Percentiles rank a stretch among this genome's conserved stretches.
phyloP scores from a whole-genome alignment of 2,113 vertebrate species.

The Channa maculata region DNA sequence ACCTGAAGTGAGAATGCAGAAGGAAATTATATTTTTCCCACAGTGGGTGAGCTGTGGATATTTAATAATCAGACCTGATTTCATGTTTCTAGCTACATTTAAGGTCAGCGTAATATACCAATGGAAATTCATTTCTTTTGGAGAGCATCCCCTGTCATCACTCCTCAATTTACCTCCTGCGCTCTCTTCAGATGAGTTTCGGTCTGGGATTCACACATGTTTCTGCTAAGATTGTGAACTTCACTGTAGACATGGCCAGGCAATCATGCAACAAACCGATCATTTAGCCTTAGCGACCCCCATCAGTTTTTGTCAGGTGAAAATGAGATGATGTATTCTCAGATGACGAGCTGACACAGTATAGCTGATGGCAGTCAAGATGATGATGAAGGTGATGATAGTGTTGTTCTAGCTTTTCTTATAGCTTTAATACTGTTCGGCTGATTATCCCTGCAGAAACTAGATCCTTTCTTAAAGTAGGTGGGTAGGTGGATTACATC shows the following conservation, averaged over 20 bases:
- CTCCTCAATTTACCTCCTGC: constrained; percentile 32
- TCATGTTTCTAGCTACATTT: background rate
- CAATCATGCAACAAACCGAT: constrained; percentile 64
- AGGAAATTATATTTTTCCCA: background rate
- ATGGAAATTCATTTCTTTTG: constrained; percentile 8
- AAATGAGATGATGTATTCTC: constrained; percentile 53
- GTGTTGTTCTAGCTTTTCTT: constrained; percentile 21
- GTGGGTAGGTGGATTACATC: constrained; percentile 47
- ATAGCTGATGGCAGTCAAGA: constrained; percentile 31
- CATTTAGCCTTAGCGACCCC: constrained; percentile 40
- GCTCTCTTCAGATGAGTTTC: constrained; percentile 36
- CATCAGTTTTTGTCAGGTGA: constrained; percentile 45
- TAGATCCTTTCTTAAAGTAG: constrained; percentile 3
- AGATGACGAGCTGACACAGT: constrained; percentile 73
- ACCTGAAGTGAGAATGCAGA: constrained; percentile 1
- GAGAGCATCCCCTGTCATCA: constrained; percentile 22
- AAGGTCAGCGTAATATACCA: background rate
- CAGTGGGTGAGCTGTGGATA: background rate
- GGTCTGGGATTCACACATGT: constrained; percentile 12
- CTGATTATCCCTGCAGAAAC: constrained; percentile 7
- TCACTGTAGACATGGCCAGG: constrained; percentile 5
- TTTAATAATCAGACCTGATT: background rate
- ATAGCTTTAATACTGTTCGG: constrained; percentile 19
- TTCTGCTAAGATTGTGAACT: constrained; percentile 27
- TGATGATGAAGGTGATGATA: constrained; percentile 30